A percentile compares a stretch with the other conserved stretches of the same genome.
These are phyloP conservation scores for Amphipyra tragopoginis DNA, from an alignment of 2,888 invertebrate species.

Conservation along the genomic window DNA sequence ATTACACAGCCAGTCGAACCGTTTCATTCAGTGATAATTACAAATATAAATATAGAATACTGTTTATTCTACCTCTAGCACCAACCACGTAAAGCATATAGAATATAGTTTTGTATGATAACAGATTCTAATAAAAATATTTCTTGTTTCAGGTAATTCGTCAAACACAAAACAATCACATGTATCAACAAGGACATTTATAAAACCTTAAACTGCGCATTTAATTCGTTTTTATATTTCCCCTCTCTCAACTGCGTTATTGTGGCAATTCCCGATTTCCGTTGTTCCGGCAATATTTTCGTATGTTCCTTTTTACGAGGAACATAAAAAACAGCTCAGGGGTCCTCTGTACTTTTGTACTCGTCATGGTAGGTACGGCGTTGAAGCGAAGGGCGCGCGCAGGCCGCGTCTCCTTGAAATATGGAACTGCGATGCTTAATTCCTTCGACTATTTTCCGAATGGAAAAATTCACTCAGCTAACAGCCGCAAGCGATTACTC, in stretches of 20 bases:
- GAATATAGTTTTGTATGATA: not conserved
- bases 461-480: slow-evolving; percentile 84
- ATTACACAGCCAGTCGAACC: slow-evolving; percentile 38
- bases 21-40: slow-evolving; percentile 38
- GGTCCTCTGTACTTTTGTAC: slow-evolving; percentile 64
- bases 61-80: slow-evolving; percentile 4
- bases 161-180: slow-evolving; percentile 8
- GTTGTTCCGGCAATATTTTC: slow-evolving; percentile 73
- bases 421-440: slow-evolving; percentile 81
- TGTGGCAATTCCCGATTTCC: slow-evolving; percentile 74
- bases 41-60: slow-evolving; percentile 36
- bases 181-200: slow-evolving; percentile 18
- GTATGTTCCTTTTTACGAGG: slow-evolving; percentile 78
- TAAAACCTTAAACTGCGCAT: slow-evolving; percentile 46
- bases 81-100: not conserved
- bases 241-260: slow-evolving; percentile 65
- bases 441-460: slow-evolving; percentile 83
- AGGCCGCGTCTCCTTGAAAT: slow-evolving; percentile 74
- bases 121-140: slow-evolving; percentile 13
- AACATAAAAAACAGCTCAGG: slow-evolving; percentile 78
- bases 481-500: slow-evolving; percentile 84
- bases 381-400: slow-evolving; percentile 59
- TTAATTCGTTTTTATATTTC: slow-evolving; percentile 70
- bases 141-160: slow-evolving; percentile 58
- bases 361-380: slow-evolving; percentile 60